A percentile compares a stretch with the other conserved stretches of the same genome.
phyloP scores from a whole-genome alignment of 2,888 invertebrate genomes.

The Salticus scenicus region DNA sequence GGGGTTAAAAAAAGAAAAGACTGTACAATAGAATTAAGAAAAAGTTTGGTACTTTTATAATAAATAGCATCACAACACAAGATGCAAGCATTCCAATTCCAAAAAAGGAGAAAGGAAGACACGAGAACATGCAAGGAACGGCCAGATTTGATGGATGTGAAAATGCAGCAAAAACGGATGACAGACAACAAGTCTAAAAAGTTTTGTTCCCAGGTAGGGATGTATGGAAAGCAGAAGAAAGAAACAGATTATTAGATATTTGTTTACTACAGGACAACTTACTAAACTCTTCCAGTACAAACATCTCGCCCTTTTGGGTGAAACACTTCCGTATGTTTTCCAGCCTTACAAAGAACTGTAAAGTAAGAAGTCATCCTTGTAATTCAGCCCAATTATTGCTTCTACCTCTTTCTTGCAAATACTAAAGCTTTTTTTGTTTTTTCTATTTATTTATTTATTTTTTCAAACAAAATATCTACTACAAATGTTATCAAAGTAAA shows the following conservation, averaged over 20 bases:
- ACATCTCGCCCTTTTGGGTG: constrained; percentile 98
- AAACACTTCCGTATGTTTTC: constrained; percentile 99
- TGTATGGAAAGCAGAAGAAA: constrained; percentile 72
- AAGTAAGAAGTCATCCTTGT: constrained; percentile 75
- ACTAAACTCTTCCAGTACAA: constrained; percentile 99
- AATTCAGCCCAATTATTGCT: constrained; percentile 60
- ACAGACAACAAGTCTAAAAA: constrained; percentile 69
- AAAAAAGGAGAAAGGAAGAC: constrained; percentile 65
- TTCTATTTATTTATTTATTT: not conserved
- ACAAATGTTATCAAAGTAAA: constrained; percentile 53
- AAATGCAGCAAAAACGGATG: constrained; percentile 58
- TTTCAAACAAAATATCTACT: constrained; percentile 48
- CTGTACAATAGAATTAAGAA: constrained; percentile 51
- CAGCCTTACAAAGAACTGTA: constrained; percentile 99
- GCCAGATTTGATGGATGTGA: constrained; percentile 58
- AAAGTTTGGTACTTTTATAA: not conserved
- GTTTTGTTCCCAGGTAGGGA: constrained; percentile 58
- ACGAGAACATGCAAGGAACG: constrained; percentile 69
- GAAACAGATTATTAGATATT: constrained; percentile 68
- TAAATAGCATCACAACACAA: constrained; percentile 69
- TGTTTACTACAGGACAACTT: constrained; percentile 79
- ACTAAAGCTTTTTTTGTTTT: constrained; percentile 47
- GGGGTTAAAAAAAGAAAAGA: constrained; percentile 61
- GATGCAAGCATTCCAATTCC: constrained; percentile 69
- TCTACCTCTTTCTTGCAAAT: constrained; percentile 68